A percentile compares a stretch with the other conserved stretches of the same genome.
phyloP scores from a whole-genome alignment of 2,797 vertebrate genomes.

The Hirundo rustica region DNA sequence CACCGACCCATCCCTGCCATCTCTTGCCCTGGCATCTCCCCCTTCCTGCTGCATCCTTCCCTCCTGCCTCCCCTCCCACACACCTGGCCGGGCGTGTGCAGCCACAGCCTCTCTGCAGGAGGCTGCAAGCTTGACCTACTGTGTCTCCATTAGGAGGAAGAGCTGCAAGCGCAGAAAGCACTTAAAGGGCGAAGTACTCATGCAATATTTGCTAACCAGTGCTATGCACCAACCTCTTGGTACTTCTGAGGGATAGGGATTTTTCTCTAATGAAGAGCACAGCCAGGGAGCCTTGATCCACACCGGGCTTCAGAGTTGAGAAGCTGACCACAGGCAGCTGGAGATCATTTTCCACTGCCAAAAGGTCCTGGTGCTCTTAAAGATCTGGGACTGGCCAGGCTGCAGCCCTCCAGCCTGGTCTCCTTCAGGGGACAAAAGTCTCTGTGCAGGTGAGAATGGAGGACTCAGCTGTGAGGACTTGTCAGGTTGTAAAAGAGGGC shows the following conservation, averaged over 20 bases:
- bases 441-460: background rate
- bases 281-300: background rate
- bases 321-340: background rate
- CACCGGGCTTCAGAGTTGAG: background rate
- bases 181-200: background rate
- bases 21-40: background rate
- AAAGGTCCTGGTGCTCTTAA: background rate
- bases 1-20: background rate
- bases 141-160: background rate
- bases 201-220: background rate
- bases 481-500: background rate
- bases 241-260: background rate
- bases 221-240: background rate
- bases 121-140: conserved; percentile 5
- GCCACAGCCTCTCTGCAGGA: background rate
- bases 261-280: conserved; percentile 3
- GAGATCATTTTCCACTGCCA: background rate
- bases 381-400: background rate
- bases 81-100: accelerated
- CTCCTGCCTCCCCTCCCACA: background rate
- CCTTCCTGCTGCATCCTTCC: background rate
- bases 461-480: background rate
- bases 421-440: background rate
- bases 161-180: conserved; percentile 19
- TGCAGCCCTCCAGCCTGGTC: background rate